phyloP scores from a whole-genome alignment of 2,797 vertebrate species.

The Sebastes nivosus region DNA sequence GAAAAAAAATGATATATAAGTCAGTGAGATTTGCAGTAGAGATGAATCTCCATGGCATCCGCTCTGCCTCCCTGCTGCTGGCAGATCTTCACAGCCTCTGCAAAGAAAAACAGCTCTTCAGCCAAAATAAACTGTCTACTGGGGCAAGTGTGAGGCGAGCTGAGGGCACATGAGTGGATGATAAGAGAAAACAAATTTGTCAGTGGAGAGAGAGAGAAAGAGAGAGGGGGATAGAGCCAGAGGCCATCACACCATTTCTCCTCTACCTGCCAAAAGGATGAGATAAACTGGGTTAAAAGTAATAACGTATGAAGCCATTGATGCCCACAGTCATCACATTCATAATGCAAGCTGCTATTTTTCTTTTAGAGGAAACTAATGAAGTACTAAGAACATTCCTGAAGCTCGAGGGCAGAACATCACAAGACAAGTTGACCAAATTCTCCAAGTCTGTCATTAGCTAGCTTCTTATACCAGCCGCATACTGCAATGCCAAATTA shows the following conservation, averaged over 20 bases:
- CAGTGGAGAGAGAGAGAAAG: background rate
- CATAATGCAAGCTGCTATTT: background rate
- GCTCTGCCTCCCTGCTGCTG: slow-evolving; percentile 28
- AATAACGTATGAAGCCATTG: background rate
- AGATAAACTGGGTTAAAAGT: slow-evolving; percentile 1
- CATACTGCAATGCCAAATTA: background rate
- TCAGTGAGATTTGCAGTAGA: background rate
- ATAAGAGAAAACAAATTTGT: slow-evolving; percentile 35
- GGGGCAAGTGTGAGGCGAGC: slow-evolving; percentile 17
- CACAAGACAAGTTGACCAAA: background rate
- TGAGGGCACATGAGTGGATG: slow-evolving; percentile 7
- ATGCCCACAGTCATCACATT: background rate
- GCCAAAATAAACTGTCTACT: slow-evolving; percentile 53
- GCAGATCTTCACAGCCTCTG: slow-evolving; percentile 5
- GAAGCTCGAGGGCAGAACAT: background rate
- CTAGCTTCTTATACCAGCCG: background rate
- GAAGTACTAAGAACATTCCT: background rate
- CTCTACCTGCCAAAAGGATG: background rate
- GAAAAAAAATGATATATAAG: background rate
- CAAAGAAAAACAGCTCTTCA: slow-evolving; percentile 13
- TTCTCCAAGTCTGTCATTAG: slow-evolving; percentile 16
- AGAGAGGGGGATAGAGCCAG: background rate
- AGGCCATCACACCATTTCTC: background rate
- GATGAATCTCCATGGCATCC: slow-evolving; percentile 6
- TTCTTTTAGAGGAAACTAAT: background rate